Conservation (phyloP, 2,797 vertebrate species). For the Sandelia bainsii region DNA sequence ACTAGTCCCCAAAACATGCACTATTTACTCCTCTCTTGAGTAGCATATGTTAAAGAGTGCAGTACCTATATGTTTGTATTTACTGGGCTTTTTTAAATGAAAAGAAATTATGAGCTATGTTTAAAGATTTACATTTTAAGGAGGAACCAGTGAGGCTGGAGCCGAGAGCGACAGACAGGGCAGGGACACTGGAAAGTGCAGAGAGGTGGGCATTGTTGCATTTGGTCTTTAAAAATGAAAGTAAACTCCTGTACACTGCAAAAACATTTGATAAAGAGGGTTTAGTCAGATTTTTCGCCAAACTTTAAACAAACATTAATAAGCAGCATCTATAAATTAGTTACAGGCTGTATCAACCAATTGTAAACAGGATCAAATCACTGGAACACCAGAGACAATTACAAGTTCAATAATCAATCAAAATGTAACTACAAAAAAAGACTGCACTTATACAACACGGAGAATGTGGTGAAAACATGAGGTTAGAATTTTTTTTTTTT, state of each 20-base stretch:
- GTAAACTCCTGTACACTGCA: not conserved
- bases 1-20: not conserved
- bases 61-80: not conserved
- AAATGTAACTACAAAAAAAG: not conserved
- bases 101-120: not conserved
- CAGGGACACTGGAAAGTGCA: not conserved
- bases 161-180: not conserved
- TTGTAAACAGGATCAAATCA: not conserved
- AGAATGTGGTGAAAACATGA: not conserved
- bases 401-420: not conserved
- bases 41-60: not conserved
- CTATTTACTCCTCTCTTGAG: not conserved
- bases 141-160: not conserved
- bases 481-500: too few species aligned
- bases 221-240: constrained; percentile 1
- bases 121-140: not conserved
- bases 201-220: not conserved
- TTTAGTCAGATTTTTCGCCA: not conserved
- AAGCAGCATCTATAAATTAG: not conserved
- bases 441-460: too few species aligned
- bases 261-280: not conserved
- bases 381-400: not conserved
- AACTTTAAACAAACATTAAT: not conserved
- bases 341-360: not conserved
- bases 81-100: not conserved